Base-by-base conservation (phyloP, 2,113 vertebrate genomes). In the Apodemus speciosus region DNA sequence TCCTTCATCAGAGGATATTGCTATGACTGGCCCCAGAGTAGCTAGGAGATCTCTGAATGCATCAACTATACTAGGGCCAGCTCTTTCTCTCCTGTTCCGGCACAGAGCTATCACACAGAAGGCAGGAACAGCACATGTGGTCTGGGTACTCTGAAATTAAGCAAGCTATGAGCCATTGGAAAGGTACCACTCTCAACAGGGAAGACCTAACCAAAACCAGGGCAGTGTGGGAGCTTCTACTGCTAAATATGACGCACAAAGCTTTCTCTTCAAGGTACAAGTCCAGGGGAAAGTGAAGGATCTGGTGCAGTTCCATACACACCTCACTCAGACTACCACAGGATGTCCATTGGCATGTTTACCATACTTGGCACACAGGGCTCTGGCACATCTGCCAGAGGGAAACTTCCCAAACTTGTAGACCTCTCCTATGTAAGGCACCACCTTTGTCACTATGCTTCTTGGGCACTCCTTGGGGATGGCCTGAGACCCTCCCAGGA, bases 161-260 rank as follows among this genome's bases (percentile, higher is more conserved):
- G 51, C 49, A 84, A 83, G 16, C 85, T 27, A 0, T 0, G 51
- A 77, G 69, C 49, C 6, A 8, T 62, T 18, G 64, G 64, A 62
- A 85, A 79, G 53, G 88, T 2, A 9, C 32, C 3, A 16, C 66
- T 68, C 60, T 72, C 6, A 64, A 46, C 15, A 9, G 10, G n/a
- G 21, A 25, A 46, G 84, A 20, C 88, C 38, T n/a, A 23, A 18
- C 30, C 88, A 93, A 77, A 80, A 35, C 25, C 53, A 8, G 46
- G n/a, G 72, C 40, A 71, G 4, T 62, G 79, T 79, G 66, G 76
- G 79, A 94, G 84, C 51, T 56, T 94, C 83, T 88, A 21, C n/a
- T 53, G 16, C 69, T 46, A 75, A 90, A 60, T 84, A 16, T 16
- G 69, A 93, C 85, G 71, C 64, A 75, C 30, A 92, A 90, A 83